phyloP scores from a whole-genome alignment of 2,888 invertebrate genomes.

The Abscondita cerata region DNA sequence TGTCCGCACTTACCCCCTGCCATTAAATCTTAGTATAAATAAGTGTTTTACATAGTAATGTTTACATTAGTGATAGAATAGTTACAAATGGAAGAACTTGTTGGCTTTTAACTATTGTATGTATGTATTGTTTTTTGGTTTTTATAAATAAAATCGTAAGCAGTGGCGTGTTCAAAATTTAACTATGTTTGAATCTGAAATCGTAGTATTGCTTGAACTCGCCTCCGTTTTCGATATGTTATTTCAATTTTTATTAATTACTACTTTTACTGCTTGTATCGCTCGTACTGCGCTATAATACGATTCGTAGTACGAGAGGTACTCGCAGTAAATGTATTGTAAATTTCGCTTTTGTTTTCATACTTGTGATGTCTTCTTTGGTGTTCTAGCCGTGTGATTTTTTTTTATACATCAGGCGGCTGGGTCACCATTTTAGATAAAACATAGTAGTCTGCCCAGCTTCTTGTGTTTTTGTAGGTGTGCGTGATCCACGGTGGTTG shows the following conservation, averaged over 20 bases:
- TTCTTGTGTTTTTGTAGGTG: not conserved
- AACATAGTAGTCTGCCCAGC: conserved; percentile 22
- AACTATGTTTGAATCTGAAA: conserved; percentile 32
- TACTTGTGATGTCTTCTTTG: conserved; percentile 51
- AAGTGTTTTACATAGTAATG: not conserved
- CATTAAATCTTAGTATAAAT: not conserved
- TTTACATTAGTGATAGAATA: not conserved
- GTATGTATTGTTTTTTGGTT: conserved; percentile 21
- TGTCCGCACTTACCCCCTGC: not conserved
- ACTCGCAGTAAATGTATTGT: conserved; percentile 33
- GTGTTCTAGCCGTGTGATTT: conserved; percentile 59
- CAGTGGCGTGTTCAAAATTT: conserved; percentile 41
- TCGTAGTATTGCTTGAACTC: conserved; percentile 49
- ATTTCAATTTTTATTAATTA: conserved; percentile 12
- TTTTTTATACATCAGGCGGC: conserved; percentile 43
- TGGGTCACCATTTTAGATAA: conserved; percentile 48
- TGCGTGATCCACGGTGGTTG: conserved; percentile 29
- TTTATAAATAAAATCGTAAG: conserved; percentile 35
- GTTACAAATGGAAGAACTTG: not conserved
- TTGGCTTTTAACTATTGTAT: not conserved
- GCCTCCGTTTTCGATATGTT: conserved; percentile 37
- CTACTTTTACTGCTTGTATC: conserved; percentile 44
- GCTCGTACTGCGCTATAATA: conserved; percentile 47
- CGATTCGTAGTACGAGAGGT: conserved; percentile 37
- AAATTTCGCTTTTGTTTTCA: conserved; percentile 16